Evolutionary conservation across 2,113 vertebrate species (phyloP).

Genomic region (Morone saxatilis): DNA sequence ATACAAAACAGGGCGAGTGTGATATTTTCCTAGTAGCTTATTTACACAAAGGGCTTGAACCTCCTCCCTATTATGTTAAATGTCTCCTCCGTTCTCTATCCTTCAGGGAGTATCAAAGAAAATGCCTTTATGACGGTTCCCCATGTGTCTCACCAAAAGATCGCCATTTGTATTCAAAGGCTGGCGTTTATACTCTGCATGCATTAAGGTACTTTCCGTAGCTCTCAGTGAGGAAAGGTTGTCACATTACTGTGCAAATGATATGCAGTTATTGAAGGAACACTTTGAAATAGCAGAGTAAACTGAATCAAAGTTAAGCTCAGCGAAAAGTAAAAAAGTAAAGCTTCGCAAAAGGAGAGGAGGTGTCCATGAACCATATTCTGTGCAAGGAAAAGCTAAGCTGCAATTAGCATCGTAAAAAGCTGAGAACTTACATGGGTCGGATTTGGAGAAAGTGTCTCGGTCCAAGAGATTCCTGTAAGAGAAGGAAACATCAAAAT

Average conservation of each 20-base stretch:
- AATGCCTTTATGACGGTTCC: constrained; percentile 51
- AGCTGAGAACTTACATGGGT: constrained; percentile 89
- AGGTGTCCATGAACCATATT: constrained; percentile 6
- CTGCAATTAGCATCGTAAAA: constrained; percentile 19
- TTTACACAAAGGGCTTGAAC: constrained; percentile 63
- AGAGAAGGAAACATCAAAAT: constrained; percentile 49
- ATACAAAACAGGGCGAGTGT: constrained; percentile 50
- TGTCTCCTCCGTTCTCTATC: constrained; percentile 35
- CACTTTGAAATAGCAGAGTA: constrained; percentile 75
- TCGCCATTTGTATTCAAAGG: constrained; percentile 80
- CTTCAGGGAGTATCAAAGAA: constrained; percentile 45
- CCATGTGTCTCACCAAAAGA: constrained; percentile 54
- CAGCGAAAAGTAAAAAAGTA: constrained; percentile 58
- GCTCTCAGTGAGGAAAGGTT: constrained; percentile 70
- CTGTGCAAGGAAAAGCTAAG: constrained; percentile 6
- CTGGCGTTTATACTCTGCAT: constrained; percentile 64
- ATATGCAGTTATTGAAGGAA: constrained; percentile 75
- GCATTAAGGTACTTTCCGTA: constrained; percentile 75
- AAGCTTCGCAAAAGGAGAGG: constrained; percentile 19
- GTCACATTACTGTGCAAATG: constrained; percentile 84
- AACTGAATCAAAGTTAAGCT: constrained; percentile 75
- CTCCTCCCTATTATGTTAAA: constrained; percentile 52
- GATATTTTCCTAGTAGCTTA: constrained; percentile 42
- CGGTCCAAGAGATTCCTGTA: constrained; percentile 93
- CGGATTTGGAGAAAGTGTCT: constrained; percentile 98